Base-by-base conservation (phyloP, 2,113 vertebrate species). In the Pseudopipra pipra region DNA sequence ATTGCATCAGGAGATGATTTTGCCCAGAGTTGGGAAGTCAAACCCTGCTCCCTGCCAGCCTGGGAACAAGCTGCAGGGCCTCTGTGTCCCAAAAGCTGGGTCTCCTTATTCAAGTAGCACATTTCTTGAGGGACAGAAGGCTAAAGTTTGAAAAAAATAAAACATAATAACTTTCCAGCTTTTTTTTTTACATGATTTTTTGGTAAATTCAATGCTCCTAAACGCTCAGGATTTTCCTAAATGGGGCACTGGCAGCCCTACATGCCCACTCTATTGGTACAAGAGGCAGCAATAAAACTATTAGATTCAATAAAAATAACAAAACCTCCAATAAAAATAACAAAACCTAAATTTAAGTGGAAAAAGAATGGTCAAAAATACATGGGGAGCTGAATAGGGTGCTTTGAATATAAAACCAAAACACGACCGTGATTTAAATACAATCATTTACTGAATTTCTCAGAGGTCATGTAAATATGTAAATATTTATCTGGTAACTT, bases 21-120 rank as follows among this genome's bases (percentile, higher is more conserved):
- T 90, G 95, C 96, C 94, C 65, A n/a, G 4, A 86, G 92, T 52
- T 85, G 84, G 78, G 73, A 90, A 92, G 51, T 86, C 86, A 89
- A 95, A 81, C 24, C 71, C 86, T 74, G 51, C 59, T 79, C 75
- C 7, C 85, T 94, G 63, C 68, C 94, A 93, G 55, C 39, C 85
- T 0, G 0, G 58, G 49, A 94, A 54, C 1, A 0, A 25, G 82
- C 95, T 93, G 31, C 41, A 82, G 96, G 95, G 92, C 22, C 58
- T 46, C 8, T 22, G 17, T 93, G 90, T 82, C 87, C 85, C 74
- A 54, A 37, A 75, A 91, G 47, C 7, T 79, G 78, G 12, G 27
- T 49, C 55, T 68, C 49, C 41, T 85, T 11, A 14, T 62, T 56
- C 66, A 49, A 39, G 6, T 1, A 44, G 20, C 14, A 25, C 9